Conservation (phyloP, 2,797 vertebrate genomes). For the Microchirus variegatus region DNA sequence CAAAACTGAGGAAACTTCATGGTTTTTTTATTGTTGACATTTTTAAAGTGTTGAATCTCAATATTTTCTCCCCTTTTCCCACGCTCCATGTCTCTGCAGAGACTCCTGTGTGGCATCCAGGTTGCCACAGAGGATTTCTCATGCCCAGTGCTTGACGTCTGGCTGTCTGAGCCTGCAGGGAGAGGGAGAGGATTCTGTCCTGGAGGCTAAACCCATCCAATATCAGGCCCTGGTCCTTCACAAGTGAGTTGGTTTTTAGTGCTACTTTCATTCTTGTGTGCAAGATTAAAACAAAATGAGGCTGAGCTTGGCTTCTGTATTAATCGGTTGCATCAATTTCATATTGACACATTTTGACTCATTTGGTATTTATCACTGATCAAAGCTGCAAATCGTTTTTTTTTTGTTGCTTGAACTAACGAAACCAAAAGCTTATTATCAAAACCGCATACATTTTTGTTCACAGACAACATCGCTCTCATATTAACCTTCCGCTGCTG, state of each 20-base stretch:
- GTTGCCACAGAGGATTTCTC: slow-evolving; percentile 61
- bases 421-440: too few species aligned
- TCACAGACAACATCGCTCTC: too few species aligned
- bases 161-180: slow-evolving; percentile 63
- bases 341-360: neutral
- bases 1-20: neutral
- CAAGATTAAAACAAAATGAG: neutral
- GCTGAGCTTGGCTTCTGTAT: neutral
- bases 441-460: too few species aligned
- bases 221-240: slow-evolving; percentile 73
- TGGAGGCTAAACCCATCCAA: slow-evolving; percentile 74
- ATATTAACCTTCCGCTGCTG: too few species aligned
- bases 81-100: slow-evolving; percentile 37
- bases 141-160: slow-evolving; percentile 68
- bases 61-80: too few species aligned
- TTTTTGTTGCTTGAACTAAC: too few species aligned
- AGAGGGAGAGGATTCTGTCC: slow-evolving; percentile 44
- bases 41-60: too few species aligned
- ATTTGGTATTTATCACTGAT: too few species aligned
- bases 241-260: slow-evolving; percentile 45
- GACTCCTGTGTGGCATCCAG: slow-evolving; percentile 35
- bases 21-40: neutral
- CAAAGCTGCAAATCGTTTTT: too few species aligned
- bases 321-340: neutral
- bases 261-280: neutral